These are phyloP conservation scores for Penaeus japonicus DNA, from an alignment of 1,140 invertebrate species.

Conservation along the genomic window DNA sequence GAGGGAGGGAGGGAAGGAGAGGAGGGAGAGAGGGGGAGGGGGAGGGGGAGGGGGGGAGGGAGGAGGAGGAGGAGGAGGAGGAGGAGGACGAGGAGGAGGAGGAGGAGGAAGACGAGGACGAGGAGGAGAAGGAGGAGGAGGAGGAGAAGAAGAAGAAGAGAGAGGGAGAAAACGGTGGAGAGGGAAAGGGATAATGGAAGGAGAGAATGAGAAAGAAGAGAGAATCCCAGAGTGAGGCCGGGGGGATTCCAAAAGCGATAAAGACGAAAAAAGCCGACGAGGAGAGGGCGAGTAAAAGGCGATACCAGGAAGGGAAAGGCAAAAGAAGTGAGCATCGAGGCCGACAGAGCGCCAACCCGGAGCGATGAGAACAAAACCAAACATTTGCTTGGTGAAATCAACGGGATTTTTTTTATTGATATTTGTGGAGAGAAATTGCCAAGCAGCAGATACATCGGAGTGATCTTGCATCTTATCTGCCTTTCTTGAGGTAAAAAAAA, in stretches of 20 bases:
- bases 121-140: background rate
- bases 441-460: too few species aligned
- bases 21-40: background rate
- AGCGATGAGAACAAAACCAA: too few species aligned
- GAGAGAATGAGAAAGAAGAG: background rate
- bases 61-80: background rate
- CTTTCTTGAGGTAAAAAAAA: too few species aligned
- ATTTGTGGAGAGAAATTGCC: too few species aligned
- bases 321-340: background rate
- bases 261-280: background rate
- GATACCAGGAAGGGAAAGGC: background rate
- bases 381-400: too few species aligned
- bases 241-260: too few species aligned
- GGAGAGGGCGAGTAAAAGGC: background rate
- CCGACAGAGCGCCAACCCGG: background rate
- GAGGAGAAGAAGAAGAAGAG: background rate
- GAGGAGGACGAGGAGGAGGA: background rate
- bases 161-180: background rate
- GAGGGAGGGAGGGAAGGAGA: background rate
- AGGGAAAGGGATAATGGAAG: background rate
- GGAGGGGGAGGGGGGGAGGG: background rate
- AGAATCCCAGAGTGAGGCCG: too few species aligned
- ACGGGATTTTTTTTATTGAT: too few species aligned
- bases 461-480: too few species aligned
- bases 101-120: background rate